A percentile compares a stretch with the other conserved stretches of the same genome.
Evolutionary conservation across 1,140 invertebrate species (phyloP).

Genomic region (Drosophila dunni): DNA sequence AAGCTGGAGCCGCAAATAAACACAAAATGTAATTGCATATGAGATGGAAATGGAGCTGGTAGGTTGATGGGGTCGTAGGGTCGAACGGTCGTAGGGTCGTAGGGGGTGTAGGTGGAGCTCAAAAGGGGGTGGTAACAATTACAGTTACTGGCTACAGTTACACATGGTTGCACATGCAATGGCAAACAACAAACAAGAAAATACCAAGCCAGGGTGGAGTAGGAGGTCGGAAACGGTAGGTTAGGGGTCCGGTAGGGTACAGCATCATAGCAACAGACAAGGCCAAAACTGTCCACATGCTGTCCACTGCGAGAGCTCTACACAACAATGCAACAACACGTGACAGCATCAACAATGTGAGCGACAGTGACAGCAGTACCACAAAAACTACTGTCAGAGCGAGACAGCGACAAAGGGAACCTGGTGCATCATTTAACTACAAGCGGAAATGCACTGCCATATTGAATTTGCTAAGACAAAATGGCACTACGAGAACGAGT

Average conservation of each 20-base stretch:
- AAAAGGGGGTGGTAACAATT: conserved; percentile 13
- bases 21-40: conserved; percentile 73
- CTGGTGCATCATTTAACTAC: conserved; percentile 58
- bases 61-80: background rate
- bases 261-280: conserved; percentile 2
- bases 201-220: background rate
- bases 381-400: background rate
- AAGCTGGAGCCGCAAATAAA: conserved; percentile 69
- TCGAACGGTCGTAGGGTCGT: background rate
- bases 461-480: conserved; percentile 69
- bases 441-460: conserved; percentile 69
- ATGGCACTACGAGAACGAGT: conserved; percentile 22
- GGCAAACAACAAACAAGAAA: conserved; percentile 46
- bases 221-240: too few species aligned
- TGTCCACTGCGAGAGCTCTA: conserved; percentile 16
- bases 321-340: conserved; percentile 10
- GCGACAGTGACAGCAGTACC: background rate
- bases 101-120: background rate
- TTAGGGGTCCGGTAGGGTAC: background rate
- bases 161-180: conserved; percentile 39
- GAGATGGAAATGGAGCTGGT: background rate
- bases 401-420: background rate
- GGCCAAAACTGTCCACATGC: conserved; percentile 21
- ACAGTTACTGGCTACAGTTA: conserved; percentile 28
- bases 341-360: background rate